phyloP scores from a whole-genome alignment of 1,140 invertebrate genomes.

The Anastrepha ludens region DNA sequence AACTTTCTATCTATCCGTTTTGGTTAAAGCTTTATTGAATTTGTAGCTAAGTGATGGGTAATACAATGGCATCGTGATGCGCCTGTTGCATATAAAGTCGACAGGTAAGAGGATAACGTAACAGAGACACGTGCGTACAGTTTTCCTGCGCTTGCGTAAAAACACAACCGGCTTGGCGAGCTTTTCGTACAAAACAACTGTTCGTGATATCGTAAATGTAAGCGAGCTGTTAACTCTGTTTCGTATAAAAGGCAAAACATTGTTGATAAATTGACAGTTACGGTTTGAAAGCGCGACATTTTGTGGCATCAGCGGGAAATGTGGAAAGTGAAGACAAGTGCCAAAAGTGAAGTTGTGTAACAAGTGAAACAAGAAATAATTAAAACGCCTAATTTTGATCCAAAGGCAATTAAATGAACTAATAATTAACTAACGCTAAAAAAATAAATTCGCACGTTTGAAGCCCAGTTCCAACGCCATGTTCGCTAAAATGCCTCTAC shows the following conservation, averaged over 20 bases:
- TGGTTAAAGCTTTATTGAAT: background rate
- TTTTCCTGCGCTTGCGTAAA: background rate
- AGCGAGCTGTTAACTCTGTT: background rate
- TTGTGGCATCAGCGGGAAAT: background rate
- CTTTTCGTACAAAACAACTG: slow-evolving; percentile 27
- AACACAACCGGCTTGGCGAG: slow-evolving; percentile 9
- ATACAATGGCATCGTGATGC: background rate
- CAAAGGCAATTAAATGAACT: background rate
- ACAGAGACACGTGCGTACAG: background rate
- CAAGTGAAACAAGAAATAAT: background rate
- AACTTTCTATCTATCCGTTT: no score
- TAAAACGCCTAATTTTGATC: background rate
- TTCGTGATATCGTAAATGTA: slow-evolving; percentile 40
- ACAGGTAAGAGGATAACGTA: background rate
- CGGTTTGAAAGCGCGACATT: background rate
- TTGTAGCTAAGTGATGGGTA: background rate
- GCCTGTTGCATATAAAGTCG: background rate
- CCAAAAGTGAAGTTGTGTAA: background rate
- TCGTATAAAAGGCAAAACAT: slow-evolving; percentile 13
- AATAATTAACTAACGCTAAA: background rate
- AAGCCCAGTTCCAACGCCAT: background rate
- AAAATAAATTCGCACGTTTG: background rate
- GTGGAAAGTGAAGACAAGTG: background rate
- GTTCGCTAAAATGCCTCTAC: background rate
- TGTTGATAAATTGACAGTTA: slow-evolving; percentile 1